Evolutionary conservation across 2,797 vertebrate genomes (phyloP).

Genomic region (Chaenodraco wilsoni): DNA sequence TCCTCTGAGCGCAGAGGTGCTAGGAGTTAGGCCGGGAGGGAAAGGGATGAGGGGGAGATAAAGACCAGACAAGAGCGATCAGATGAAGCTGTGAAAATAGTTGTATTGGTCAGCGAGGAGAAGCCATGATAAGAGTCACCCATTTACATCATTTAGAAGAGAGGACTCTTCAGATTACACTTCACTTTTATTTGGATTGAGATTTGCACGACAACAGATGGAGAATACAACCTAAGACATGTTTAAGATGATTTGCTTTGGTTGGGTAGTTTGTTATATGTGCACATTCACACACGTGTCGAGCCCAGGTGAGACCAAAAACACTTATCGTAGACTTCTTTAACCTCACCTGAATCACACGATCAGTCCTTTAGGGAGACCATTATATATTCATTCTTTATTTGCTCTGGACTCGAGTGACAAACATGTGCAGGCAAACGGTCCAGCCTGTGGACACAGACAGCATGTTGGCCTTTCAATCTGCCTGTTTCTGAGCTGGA

Average conservation of each 20-base stretch:
- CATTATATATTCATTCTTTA: no score
- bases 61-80: conserved; percentile 25
- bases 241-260: background rate
- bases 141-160: background rate
- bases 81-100: conserved; percentile 51
- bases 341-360: background rate
- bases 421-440: background rate
- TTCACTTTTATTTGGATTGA: conserved; percentile 2
- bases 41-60: conserved; percentile 10
- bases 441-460: background rate
- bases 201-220: background rate
- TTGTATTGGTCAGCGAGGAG: conserved; percentile 35
- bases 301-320: background rate
- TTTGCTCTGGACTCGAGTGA: no score
- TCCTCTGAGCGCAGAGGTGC: conserved; percentile 50
- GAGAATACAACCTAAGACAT: background rate
- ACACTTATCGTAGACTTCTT: background rate
- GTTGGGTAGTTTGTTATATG: background rate
- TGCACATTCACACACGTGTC: background rate
- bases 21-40: conserved; percentile 44
- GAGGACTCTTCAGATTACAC: background rate
- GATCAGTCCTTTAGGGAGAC: background rate
- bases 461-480: no score
- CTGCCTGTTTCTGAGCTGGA: background rate
- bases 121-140: conserved; percentile 3